A percentile compares a stretch with the other conserved stretches of the same genome.
These are phyloP conservation scores for Hydra vulgaris DNA, from an alignment of 30 jellyfish, hydroid and myxozoan species.

Conservation along the genomic window DNA sequence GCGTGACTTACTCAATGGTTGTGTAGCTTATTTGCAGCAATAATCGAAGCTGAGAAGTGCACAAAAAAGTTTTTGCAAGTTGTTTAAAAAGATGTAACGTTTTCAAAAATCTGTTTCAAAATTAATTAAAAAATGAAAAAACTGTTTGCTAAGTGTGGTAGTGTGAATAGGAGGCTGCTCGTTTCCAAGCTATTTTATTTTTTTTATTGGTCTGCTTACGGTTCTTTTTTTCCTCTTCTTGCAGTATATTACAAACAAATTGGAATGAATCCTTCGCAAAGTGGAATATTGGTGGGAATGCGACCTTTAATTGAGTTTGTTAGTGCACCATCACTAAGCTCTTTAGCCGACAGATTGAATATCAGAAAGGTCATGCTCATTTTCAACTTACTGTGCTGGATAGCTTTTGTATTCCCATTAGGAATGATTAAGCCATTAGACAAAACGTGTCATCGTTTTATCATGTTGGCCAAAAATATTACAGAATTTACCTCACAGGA, in stretches of 20 bases:
- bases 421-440: conserved; percentile 97
- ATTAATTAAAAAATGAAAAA: too few species aligned
- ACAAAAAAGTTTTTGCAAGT: not conserved
- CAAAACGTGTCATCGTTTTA: conserved; percentile 89
- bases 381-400: conserved; percentile 79
- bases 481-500: conserved; percentile 85
- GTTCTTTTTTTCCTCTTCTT: conserved; percentile 96
- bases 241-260: conserved; percentile 96
- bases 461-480: conserved; percentile 67
- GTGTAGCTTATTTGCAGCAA: not conserved
- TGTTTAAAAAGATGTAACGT: too few species aligned
- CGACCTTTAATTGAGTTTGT: conserved; percentile 92
- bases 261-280: conserved; percentile 98
- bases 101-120: too few species aligned
- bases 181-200: conserved; percentile 62
- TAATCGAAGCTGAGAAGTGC: not conserved
- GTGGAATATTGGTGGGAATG: conserved; percentile 95
- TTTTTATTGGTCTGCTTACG: conserved; percentile 98
- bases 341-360: conserved; percentile 90
- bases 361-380: conserved; percentile 72
- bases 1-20: not conserved
- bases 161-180: conserved; percentile 55
- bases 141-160: conserved; percentile 26
- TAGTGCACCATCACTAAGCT: conserved; percentile 97
- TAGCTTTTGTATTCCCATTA: conserved; percentile 86